Evolutionary conservation across 2,797 vertebrate species (phyloP), one percentile per base, ranked within the genome.

Genomic region (Valencia hispanica): DNA sequence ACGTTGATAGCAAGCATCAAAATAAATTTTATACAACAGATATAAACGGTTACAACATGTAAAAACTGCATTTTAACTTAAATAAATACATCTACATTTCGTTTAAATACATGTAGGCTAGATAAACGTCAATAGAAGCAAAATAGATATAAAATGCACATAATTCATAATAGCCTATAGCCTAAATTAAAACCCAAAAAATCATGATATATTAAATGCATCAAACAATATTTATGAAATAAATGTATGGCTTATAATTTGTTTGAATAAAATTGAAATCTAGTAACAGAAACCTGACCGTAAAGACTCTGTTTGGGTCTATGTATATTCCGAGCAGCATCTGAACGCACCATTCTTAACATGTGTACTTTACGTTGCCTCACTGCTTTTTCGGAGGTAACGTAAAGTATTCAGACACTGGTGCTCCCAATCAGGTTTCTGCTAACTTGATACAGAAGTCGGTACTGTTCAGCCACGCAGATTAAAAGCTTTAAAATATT

Each of bases 331-430:
- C 86, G 43, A 75, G 65, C 0, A 10, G 43, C 51, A 59, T 55
- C 0, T 87, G 79, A 91, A 91, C 53, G 87, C 86, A 17, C 63
- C 90, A 34, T 6, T 22, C 0, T 4, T 22, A 0, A 43, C 57
- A 18, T 53, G 70, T 57, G 22, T 39, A 70, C 75, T 77, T 78
- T 17, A 3, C 0, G 55, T 68, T 15, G 11, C 50, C 61, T 72
- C 61, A 4, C 47, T 48, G 47, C 47, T 48, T 48, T 48, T 48
- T 77, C 79, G 36, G 81, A 72, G 18, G 73, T 47, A 75, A n/a
- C 59, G 68, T 55, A 80, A 22, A 48, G 47, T 48, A 48, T 15
- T 17, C 47, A 2, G 47, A 43, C 1, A 8, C 1, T 11, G 43
- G 43, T 9, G 43, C 43, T 8, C 43, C 7, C 43, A 5, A 43